These are phyloP conservation scores for Cyanoramphus novaezelandiae DNA, from an alignment of 2,113 vertebrate genomes.

Conservation along the genomic window DNA sequence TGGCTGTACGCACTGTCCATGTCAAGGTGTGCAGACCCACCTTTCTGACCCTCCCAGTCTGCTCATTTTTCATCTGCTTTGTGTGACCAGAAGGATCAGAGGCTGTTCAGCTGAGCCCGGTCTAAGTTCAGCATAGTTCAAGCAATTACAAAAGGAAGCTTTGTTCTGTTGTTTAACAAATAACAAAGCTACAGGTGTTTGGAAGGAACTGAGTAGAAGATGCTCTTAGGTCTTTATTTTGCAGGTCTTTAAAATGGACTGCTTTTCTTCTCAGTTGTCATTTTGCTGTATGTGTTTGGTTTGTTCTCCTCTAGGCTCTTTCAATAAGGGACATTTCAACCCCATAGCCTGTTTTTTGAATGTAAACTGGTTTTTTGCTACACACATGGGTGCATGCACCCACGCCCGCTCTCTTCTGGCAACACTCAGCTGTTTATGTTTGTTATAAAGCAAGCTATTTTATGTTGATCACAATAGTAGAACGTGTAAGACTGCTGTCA, in stretches of 20 bases:
- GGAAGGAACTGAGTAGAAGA: not conserved
- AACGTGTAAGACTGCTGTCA: rapidly evolving
- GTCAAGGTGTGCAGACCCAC: not conserved
- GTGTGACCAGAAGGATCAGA: not conserved
- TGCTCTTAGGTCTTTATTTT: not conserved
- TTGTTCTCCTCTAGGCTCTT: not conserved
- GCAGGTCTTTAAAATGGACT: not conserved
- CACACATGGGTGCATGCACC: rapidly evolving
- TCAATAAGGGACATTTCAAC: not conserved
- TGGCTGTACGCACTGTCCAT: not conserved
- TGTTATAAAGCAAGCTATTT: not conserved
- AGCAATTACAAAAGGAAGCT: not conserved
- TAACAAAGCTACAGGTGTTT: not conserved
- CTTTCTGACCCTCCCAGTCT: not conserved
- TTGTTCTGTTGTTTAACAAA: not conserved
- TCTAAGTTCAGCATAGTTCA: not conserved
- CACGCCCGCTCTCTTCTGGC: rapidly evolving
- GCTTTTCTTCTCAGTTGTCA: not conserved
- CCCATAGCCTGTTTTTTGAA: not conserved
- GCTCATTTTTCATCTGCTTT: not conserved
- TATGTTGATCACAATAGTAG: not conserved
- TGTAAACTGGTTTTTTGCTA: not conserved
- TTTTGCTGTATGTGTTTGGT: not conserved
- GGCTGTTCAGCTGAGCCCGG: not conserved
- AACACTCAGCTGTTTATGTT: not conserved